Base-by-base conservation (phyloP, 2,888 invertebrate species). In the Xiphydria camelus region DNA sequence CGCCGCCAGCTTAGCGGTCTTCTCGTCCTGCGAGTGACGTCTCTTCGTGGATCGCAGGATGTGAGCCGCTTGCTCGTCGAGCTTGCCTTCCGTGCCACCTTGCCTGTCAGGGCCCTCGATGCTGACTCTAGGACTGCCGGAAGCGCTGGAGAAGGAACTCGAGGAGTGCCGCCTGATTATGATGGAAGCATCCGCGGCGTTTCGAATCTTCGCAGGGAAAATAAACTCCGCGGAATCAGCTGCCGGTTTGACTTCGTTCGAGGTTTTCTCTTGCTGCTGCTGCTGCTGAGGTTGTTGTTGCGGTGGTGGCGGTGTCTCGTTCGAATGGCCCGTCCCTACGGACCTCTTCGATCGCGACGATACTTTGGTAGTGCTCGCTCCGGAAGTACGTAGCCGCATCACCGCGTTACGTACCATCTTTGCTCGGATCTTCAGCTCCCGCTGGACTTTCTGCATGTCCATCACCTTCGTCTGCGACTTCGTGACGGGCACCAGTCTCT, bases 141-240 rank as follows among this genome's bases (percentile, higher is more conserved):
- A 83, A 2, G 82, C 82, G 64, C 87, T 87, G 0, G 89, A 89
- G 67, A 88, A 88, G 0, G 89, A 89, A 69, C 89, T 90, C 33
- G 90, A 91, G 2, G 91, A 91, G 64, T 91, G 89, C 12, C 91
- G 80, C 25, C 91, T 80, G 61, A 91, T 86, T 45, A 92, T 90
- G 62, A 89, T 83, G 1, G 91, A 89, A 41, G 86, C 87, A 67
- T 90, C 90, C 1, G 87, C 87, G 61, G 83, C 70, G 25, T 76
- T 73, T 10, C 66, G 60, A 20, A 72, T 68, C 45, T 68, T 73
- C 2, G 71, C 65, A 0, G 73, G 68, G 33, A 61, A 61, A n/a
- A 70, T 59, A 44, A 74, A 70, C 12, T 73, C 66, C 2, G 66
- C 44, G 3, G 61, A 48, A 9, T 53, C 32, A 5, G 51, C 47